Conservation (phyloP, 2,113 vertebrate genomes). For the Raja brachyura region DNA sequence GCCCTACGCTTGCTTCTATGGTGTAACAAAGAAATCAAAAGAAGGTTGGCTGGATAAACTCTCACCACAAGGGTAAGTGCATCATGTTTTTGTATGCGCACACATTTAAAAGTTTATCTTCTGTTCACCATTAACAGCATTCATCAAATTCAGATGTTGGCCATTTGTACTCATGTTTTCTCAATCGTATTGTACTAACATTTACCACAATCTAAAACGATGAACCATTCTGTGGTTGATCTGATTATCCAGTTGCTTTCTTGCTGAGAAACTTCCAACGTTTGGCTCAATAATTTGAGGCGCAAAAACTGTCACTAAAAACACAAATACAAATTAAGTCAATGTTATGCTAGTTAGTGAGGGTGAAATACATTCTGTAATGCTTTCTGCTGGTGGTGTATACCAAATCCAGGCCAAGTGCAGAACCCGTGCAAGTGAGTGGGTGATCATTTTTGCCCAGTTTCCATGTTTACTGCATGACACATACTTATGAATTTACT, state of each 20-base stretch:
- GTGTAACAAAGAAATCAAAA: constrained; percentile 60
- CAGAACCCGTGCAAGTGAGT: background rate
- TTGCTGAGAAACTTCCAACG: background rate
- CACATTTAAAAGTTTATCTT: background rate
- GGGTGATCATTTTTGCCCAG: background rate
- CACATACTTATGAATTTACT: background rate
- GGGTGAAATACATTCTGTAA: background rate
- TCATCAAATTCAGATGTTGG: too few species aligned
- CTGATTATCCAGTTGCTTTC: background rate
- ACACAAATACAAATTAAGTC: background rate
- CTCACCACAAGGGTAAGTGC: constrained; percentile 78
- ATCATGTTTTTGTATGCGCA: background rate
- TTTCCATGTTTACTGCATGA: background rate
- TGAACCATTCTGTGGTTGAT: background rate
- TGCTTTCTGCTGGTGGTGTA: background rate
- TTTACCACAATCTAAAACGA: background rate
- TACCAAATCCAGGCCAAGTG: background rate
- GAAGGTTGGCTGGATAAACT: constrained; percentile 91
- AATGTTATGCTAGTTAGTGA: background rate
- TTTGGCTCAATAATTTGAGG: background rate
- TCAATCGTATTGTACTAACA: too few species aligned
- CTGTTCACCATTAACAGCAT: background rate
- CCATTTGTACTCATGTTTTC: background rate
- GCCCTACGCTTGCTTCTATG: constrained; percentile 91
- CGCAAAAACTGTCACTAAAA: background rate